Percentiles rank a stretch among this genome's conserved stretches.
These are phyloP conservation scores for Hippocampus guttulatus DNA, from an alignment of 2,113 vertebrate species.

Conservation along the genomic window DNA sequence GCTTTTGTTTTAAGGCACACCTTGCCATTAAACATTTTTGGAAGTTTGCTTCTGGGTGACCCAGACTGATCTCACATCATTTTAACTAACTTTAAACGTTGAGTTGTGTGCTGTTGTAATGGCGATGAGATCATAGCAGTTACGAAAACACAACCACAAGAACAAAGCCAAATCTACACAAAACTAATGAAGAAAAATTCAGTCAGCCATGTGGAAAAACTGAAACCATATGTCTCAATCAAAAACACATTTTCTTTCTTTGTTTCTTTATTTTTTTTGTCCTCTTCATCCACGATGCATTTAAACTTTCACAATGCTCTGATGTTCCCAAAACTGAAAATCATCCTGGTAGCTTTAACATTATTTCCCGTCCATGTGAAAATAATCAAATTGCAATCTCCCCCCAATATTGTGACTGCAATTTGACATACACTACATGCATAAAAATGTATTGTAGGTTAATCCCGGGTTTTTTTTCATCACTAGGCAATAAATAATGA, in stretches of 20 bases:
- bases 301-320: neutral
- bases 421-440: too few species aligned
- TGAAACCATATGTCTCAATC: neutral
- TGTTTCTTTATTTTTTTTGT: neutral
- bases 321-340: neutral
- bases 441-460: too few species aligned
- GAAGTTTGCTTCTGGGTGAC: neutral
- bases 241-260: neutral
- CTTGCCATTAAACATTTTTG: neutral
- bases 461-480: neutral
- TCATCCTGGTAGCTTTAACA: neutral
- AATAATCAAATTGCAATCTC: neutral
- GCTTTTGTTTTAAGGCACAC: neutral
- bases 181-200: neutral
- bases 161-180: neutral
- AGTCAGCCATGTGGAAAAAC: neutral
- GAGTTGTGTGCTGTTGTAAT: neutral
- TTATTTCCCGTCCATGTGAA: neutral
- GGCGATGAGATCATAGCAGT: neutral
- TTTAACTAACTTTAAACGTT: neutral
- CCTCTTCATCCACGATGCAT: neutral
- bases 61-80: neutral
- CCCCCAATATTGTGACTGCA: neutral
- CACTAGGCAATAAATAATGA: neutral
- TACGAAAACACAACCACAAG: neutral